A percentile compares a stretch with the other conserved stretches of the same genome.
Evolutionary conservation across 2,797 vertebrate species (phyloP).

Genomic region (Anguilla megastoma): DNA sequence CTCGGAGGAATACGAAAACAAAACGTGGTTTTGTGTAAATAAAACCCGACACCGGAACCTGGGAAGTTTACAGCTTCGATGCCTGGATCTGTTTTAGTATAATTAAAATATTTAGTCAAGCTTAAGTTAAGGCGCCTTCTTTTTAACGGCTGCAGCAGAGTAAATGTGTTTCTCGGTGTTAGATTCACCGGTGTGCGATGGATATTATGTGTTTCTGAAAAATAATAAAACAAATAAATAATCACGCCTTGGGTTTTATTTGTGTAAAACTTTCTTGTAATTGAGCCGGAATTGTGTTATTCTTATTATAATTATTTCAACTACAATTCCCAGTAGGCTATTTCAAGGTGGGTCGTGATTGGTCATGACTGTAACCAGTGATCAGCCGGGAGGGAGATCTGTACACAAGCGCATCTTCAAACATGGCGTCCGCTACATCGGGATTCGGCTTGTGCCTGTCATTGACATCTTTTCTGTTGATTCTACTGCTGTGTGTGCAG

Average conservation of each 20-base stretch:
- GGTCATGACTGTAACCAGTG: conserved; percentile 62
- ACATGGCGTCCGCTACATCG: conserved; percentile 65
- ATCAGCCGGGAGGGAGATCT: conserved; percentile 43
- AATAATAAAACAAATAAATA: neutral
- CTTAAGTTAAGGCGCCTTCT: too few relatives aligned
- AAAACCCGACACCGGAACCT: neutral
- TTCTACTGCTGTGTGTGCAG: conserved; percentile 67
- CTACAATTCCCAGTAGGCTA: conserved; percentile 65
- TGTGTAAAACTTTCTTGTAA: neutral
- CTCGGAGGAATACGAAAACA: neutral
- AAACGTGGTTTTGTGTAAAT: neutral
- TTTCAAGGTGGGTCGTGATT: conserved; percentile 51
- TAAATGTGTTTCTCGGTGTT: too few relatives aligned
- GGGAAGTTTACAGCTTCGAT: too few relatives aligned
- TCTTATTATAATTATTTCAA: conserved; percentile 37
- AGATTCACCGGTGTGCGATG: too few relatives aligned
- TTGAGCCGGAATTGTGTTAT: neutral
- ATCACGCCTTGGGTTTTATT: neutral
- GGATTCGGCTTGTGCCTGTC: conserved; percentile 55
- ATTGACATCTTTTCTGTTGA: conserved; percentile 54
- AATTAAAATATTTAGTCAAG: too few relatives aligned
- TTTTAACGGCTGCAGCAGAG: too few relatives aligned
- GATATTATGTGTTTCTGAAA: neutral
- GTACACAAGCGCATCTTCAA: conserved; percentile 68
- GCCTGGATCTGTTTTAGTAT: too few relatives aligned